A percentile compares a stretch with the other conserved stretches of the same genome.
Conservation (phyloP, 2,797 vertebrate species). For the Jordanella pulchra region DNA sequence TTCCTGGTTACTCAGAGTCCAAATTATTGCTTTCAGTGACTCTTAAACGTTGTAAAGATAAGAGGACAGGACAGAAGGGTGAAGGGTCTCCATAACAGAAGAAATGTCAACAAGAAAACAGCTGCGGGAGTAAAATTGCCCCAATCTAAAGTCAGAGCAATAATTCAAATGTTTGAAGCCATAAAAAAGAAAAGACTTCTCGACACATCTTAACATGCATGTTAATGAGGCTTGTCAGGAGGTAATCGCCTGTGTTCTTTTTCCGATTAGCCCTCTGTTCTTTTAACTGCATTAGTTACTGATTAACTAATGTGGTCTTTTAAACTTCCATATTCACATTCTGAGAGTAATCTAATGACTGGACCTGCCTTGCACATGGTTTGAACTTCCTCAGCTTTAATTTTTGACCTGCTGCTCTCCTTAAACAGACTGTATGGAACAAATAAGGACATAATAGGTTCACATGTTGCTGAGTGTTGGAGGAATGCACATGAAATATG, state of each 20-base stretch:
- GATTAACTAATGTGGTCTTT: slow-evolving; percentile 12
- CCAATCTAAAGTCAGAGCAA: background rate
- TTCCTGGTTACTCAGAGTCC: background rate
- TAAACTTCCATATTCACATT: background rate
- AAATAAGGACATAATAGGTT: background rate
- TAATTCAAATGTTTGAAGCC: background rate
- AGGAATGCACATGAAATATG: background rate
- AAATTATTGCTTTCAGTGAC: background rate
- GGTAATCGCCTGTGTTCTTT: slow-evolving; percentile 1
- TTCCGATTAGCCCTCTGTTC: background rate
- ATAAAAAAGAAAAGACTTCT: background rate
- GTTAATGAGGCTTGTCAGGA: background rate
- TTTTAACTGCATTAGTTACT: slow-evolving; percentile 1
- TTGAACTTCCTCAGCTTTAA: slow-evolving; percentile 7
- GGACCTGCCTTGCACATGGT: background rate
- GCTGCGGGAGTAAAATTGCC: background rate
- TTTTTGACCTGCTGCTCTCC: background rate
- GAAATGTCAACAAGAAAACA: background rate
- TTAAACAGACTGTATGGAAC: background rate
- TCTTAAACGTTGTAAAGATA: background rate
- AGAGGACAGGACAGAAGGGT: background rate
- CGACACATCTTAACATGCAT: background rate
- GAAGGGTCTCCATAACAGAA: background rate
- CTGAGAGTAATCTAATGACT: slow-evolving; percentile 13
- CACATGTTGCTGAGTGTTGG: background rate